Base-by-base conservation (phyloP, 2,113 vertebrate species). In the Chiloscyllium plagiosum region DNA sequence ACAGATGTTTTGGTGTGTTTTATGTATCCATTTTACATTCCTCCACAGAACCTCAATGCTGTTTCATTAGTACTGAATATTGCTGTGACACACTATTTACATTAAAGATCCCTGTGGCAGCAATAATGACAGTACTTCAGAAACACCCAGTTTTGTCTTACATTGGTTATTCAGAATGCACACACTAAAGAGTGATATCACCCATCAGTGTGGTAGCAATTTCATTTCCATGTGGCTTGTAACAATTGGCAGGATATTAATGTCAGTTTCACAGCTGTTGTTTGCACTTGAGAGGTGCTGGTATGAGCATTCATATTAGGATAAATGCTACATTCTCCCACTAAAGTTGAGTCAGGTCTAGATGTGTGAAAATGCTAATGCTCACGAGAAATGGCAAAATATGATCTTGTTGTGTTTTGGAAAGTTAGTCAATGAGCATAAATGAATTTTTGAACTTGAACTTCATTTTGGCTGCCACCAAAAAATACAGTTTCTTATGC, bases 201-300 rank as follows among this genome's bases (percentile, higher is more conserved):
- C 87, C 52, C 65, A 65, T 90, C 87, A 90, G 87, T n/a, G 26
- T 90, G 20, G 87, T 61, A 90, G 87, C 52, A 65, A 90, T 90
- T 90, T 90, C 29, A 90, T 90, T 90, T 90, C 87, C 56, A 65
- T 90, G 87, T 19, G 52, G 52, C 61, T 83, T 90, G 56, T 65
- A 61, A 90, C 52, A 90, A 90, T 61, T 90, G 87, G 52, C 87
- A 90, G 52, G 52, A 90, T 90, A 90, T 90, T 90, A 90, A 90
- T 90, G 56, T 90, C 87, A 65, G 65, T 90, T 15, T 90, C 52
- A n/a, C 87, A 90, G 87, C 87, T 65, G 87, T 6, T 90, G 29
- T 90, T 90, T 90, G 87, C 56, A 90, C 13, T 90, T 65, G 87
- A 56, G 65, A 56, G 87, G 65, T n/a, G 56, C 29, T 90, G 56